phyloP scores from a whole-genome alignment of 2,113 vertebrate genomes.

The Ginglymostoma cirratum region DNA sequence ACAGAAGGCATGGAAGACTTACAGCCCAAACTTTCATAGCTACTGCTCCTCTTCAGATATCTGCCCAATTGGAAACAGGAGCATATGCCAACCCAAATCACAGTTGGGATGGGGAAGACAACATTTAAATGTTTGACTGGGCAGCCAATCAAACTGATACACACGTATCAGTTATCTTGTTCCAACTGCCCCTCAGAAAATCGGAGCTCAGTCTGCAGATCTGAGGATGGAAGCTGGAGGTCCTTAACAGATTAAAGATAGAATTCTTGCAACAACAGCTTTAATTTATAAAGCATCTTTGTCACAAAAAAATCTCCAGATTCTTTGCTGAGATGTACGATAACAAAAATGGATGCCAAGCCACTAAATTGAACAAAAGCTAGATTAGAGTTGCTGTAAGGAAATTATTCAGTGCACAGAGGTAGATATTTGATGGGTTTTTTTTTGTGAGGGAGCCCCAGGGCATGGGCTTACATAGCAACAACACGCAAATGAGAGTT shows the following conservation, averaged over 20 bases:
- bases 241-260: neutral
- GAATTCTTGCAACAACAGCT: constrained; percentile 8
- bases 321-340: neutral
- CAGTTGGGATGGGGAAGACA: too few species aligned
- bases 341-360: neutral
- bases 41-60: neutral
- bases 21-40: neutral
- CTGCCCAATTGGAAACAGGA: neutral
- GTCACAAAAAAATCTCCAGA: neutral
- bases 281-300: neutral
- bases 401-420: neutral
- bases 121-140: neutral
- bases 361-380: neutral
- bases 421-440: neutral
- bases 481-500: neutral
- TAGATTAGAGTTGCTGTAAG: neutral
- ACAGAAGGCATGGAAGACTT: neutral
- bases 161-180: neutral
- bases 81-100: neutral
- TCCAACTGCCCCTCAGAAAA: neutral
- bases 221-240: neutral
- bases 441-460: neutral
- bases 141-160: neutral
- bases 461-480: neutral
- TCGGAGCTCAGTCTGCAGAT: neutral